Evolutionary conservation across 2,888 invertebrate genomes (phyloP).

Genomic region (Syrista parreyssii): DNA sequence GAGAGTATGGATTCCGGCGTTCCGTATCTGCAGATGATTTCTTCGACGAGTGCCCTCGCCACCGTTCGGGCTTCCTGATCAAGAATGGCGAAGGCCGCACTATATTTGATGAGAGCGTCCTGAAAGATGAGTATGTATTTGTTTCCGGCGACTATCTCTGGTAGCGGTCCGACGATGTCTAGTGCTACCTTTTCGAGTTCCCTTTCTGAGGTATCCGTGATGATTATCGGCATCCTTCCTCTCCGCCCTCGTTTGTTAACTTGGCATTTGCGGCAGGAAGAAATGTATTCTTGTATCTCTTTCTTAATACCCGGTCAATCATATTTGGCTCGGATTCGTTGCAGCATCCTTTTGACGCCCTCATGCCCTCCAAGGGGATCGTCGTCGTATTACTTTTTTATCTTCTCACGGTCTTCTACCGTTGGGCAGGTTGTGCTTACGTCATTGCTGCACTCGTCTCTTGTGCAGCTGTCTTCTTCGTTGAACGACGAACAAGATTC

Average conservation of each 20-base stretch:
- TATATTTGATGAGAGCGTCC: not conserved
- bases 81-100: not conserved
- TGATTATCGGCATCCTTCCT: not conserved
- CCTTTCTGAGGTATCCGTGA: not conserved
- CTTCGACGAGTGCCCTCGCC: not conserved
- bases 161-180: not conserved
- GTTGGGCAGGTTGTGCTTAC: no score
- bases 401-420: no score
- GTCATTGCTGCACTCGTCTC: no score
- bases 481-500: no score
- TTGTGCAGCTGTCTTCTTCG: no score
- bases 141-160: not conserved
- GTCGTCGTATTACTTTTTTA: no score
- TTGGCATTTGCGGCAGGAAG: not conserved
- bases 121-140: not conserved
- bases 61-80: not conserved
- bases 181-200: not conserved
- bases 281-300: not conserved
- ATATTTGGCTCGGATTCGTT: not conserved
- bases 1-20: not conserved
- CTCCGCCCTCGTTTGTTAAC: not conserved
- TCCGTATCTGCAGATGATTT: not conserved
- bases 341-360: not conserved
- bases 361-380: no score
- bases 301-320: not conserved